Conservation (phyloP, 2,888 invertebrate genomes). For the Anarsia innoxiella region DNA sequence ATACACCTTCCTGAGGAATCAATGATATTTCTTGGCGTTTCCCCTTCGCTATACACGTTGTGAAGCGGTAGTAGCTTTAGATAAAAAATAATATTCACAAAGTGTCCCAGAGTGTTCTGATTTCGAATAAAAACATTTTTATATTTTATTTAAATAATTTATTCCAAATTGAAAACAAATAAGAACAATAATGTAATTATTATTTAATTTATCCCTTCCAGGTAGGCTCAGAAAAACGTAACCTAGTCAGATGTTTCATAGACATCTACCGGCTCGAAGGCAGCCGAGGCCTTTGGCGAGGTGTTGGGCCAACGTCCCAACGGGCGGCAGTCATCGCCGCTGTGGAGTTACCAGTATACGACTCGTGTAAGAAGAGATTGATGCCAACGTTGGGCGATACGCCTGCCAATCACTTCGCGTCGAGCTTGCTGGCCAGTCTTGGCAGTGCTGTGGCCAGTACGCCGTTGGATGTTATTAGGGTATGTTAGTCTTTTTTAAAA, state of each 20-base stretch:
- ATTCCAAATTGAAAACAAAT: too few species aligned
- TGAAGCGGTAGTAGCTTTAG: too few species aligned
- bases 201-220: slow-evolving; percentile 24
- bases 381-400: slow-evolving; percentile 83
- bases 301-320: slow-evolving; percentile 94
- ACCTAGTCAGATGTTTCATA: slow-evolving; percentile 84
- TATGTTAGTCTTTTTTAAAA: too few species aligned
- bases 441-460: slow-evolving; percentile 96
- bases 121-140: too few species aligned
- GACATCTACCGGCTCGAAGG: slow-evolving; percentile 91
- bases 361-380: slow-evolving; percentile 88
- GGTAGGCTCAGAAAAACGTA: slow-evolving; percentile 75
- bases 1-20: too few species aligned
- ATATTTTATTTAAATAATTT: too few species aligned
- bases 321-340: slow-evolving; percentile 95
- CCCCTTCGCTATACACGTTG: too few species aligned
- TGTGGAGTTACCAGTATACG: slow-evolving; percentile 95
- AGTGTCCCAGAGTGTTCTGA: too few species aligned
- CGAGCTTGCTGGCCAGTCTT: slow-evolving; percentile 93
- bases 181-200: too few species aligned
- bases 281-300: slow-evolving; percentile 90
- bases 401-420: slow-evolving; percentile 89
- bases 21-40: too few species aligned
- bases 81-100: too few species aligned
- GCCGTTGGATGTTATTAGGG: slow-evolving; percentile 94